Conservation (phyloP, 2,797 vertebrate species). For the Argya squamiceps region DNA sequence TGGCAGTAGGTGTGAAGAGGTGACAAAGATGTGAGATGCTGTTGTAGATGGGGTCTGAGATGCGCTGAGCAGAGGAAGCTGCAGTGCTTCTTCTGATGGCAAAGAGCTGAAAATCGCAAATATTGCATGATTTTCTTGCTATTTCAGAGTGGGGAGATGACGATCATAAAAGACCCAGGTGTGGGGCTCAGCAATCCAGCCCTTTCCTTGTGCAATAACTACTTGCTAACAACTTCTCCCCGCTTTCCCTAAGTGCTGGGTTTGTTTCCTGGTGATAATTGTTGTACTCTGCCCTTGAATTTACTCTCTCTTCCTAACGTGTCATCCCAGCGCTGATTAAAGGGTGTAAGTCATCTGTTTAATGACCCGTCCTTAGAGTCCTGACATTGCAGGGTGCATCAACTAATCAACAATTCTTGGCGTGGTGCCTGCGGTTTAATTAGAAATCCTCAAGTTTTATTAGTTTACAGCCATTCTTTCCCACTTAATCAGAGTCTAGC, state of each 20-base stretch:
- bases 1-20: background rate
- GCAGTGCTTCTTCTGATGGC: background rate
- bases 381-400: slow-evolving; percentile 57
- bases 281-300: slow-evolving; percentile 38
- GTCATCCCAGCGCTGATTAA: slow-evolving; percentile 50
- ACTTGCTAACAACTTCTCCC: slow-evolving; percentile 25
- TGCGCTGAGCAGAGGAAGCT: background rate
- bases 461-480: slow-evolving; percentile 61
- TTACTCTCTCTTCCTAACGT: slow-evolving; percentile 39
- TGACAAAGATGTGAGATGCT: background rate
- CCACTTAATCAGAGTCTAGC: slow-evolving; percentile 55
- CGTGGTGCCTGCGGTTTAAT: slow-evolving; percentile 54
- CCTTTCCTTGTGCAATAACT: slow-evolving; percentile 13
- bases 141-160: background rate
- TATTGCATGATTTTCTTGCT: background rate
- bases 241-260: background rate
- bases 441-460: slow-evolving; percentile 67
- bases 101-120: background rate
- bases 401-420: slow-evolving; percentile 54
- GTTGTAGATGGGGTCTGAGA: background rate
- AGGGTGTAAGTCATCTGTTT: slow-evolving; percentile 56
- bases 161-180: background rate
- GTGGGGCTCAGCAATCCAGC: background rate
- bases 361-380: slow-evolving; percentile 55
- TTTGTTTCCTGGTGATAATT: slow-evolving; percentile 60